These are phyloP conservation scores for Neodiprion fabricii DNA, from an alignment of 1,140 invertebrate genomes.

Conservation along the genomic window DNA sequence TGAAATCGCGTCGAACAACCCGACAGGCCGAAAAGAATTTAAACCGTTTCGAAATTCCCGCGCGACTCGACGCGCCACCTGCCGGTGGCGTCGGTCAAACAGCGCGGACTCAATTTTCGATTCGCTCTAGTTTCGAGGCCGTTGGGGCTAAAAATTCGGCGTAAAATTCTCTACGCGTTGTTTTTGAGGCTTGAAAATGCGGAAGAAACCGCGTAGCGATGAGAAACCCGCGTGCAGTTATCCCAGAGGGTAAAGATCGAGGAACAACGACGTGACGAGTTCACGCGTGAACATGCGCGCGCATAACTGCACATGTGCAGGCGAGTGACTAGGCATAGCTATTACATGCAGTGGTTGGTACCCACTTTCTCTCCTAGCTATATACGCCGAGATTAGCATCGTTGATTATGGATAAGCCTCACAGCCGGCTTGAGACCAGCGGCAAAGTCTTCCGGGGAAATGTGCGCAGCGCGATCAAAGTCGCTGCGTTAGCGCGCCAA, in stretches of 20 bases:
- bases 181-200: not conserved
- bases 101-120: not conserved
- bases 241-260: not conserved
- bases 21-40: not conserved
- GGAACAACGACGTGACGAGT: not conserved
- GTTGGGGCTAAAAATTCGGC: not conserved
- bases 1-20: no score
- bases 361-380: not conserved
- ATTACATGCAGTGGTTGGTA: not conserved
- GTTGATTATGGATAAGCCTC: constrained; percentile 41
- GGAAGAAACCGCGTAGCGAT: not conserved
- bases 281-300: constrained; percentile 17
- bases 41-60: not conserved
- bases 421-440: no score
- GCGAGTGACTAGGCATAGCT: not conserved
- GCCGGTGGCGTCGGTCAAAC: not conserved
- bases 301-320: constrained; percentile 13
- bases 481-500: constrained; percentile 14
- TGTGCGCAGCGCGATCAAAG: not conserved
- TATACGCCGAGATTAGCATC: constrained; percentile 39
- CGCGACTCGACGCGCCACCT: not conserved
- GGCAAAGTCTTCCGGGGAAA: constrained; percentile 40
- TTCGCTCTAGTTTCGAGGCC: not conserved
- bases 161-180: not conserved
- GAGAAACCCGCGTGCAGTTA: not conserved